A percentile compares a stretch with the other conserved stretches of the same genome.
Evolutionary conservation across 2,888 invertebrate species (phyloP).

Genomic region (Melanchra persicariae): DNA sequence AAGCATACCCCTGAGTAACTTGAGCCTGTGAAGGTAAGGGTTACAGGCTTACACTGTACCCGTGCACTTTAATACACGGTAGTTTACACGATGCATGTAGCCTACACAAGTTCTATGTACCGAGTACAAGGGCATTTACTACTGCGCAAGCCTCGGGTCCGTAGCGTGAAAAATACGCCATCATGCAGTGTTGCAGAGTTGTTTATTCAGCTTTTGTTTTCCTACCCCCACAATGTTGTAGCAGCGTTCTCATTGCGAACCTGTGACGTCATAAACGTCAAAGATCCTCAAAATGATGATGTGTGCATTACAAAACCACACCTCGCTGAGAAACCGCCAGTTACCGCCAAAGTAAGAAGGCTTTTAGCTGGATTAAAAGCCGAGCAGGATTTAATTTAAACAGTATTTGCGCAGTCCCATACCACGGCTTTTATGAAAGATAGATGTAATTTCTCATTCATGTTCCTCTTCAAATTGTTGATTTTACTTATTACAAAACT

Average conservation of each 20-base stretch:
- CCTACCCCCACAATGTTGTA: background rate
- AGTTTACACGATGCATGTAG: background rate
- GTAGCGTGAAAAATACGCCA: background rate
- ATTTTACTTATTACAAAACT: slow-evolving; percentile 36
- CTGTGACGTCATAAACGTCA: slow-evolving; percentile 1
- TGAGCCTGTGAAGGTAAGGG: background rate
- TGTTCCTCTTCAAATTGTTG: slow-evolving; percentile 46
- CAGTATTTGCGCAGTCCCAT: slow-evolving; percentile 53
- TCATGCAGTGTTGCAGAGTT: background rate
- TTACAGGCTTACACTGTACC: background rate
- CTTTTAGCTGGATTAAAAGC: slow-evolving; percentile 43
- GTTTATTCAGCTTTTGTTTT: background rate
- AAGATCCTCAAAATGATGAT: background rate
- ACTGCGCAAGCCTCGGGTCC: background rate
- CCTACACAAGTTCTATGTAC: background rate
- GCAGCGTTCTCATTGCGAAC: background rate
- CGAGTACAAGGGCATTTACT: background rate
- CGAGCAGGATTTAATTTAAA: slow-evolving; percentile 50
- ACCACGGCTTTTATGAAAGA: slow-evolving; percentile 53
- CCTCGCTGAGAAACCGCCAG: slow-evolving; percentile 8
- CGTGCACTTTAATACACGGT: background rate
- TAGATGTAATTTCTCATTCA: slow-evolving; percentile 53
- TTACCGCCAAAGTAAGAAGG: slow-evolving; percentile 24
- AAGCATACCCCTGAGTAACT: background rate
- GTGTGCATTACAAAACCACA: slow-evolving; percentile 2